Evolutionary conservation across 2,113 vertebrate species (phyloP).

Genomic region (Zingel zingel): DNA sequence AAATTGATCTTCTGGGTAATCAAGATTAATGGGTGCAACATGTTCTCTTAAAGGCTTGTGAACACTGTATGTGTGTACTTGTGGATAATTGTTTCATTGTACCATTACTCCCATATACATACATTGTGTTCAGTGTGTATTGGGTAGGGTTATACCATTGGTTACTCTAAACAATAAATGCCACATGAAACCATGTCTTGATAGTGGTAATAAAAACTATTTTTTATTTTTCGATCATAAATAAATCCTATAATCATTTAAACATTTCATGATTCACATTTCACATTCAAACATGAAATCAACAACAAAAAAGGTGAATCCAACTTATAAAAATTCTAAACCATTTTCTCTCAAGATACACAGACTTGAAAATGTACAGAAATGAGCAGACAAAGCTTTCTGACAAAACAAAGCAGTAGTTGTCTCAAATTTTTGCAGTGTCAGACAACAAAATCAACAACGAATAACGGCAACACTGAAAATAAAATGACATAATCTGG

Average conservation of each 20-base stretch:
- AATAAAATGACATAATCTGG: conserved; percentile 1
- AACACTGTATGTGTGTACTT: no score
- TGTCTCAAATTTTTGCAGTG: neutral
- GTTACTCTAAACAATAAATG: neutral
- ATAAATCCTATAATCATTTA: conserved; percentile 51
- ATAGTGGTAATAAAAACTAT: conserved; percentile 52
- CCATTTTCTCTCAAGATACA: conserved; percentile 32
- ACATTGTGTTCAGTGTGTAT: no score
- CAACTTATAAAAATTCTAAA: conserved; percentile 35
- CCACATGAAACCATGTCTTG: neutral
- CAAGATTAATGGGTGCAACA: no score
- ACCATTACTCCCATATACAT: no score
- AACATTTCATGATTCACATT: conserved; percentile 32
- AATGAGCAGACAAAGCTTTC: neutral
- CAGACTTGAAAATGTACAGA: conserved; percentile 5
- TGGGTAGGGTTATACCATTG: no score
- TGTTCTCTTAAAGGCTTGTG: no score
- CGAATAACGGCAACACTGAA: conserved; percentile 17
- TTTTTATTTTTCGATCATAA: conserved; percentile 57
- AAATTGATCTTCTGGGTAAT: no score
- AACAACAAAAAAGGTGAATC: conserved; percentile 2
- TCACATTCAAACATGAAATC: neutral
- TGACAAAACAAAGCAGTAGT: neutral
- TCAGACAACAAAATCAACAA: conserved; percentile 3
- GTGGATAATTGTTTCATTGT: no score